These are phyloP conservation scores for Neosilurus mollespiculum DNA, from an alignment of 2,797 vertebrate genomes.

Conservation along the genomic window DNA sequence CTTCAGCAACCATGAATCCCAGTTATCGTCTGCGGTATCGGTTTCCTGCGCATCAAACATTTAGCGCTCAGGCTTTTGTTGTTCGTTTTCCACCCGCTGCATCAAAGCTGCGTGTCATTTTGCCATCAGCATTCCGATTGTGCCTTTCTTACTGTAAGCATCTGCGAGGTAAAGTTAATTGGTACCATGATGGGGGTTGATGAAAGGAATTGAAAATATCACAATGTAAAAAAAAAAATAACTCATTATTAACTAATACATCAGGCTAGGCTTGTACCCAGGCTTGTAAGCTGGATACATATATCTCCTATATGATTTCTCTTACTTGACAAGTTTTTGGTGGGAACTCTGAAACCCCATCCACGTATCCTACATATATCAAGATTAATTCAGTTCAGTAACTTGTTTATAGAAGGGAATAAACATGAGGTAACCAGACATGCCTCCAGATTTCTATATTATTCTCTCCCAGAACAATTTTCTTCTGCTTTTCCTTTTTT, in stretches of 20 bases:
- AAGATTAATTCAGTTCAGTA: no score
- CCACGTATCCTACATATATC: no score
- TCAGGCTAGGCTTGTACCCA: not conserved
- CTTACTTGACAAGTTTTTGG: no score
- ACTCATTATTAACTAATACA: not conserved
- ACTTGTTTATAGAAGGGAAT: no score
- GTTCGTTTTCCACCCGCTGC: conserved; percentile 49
- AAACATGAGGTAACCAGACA: no score
- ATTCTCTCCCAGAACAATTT: no score
- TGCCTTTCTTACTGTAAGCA: not conserved
- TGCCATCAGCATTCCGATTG: conserved; percentile 36
- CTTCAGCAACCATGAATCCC: conserved; percentile 53
- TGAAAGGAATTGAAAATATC: conserved; percentile 21
- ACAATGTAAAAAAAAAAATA: not conserved
- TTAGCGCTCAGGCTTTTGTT: conserved; percentile 55
- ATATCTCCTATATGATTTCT: no score
- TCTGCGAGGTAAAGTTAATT: conserved; percentile 8
- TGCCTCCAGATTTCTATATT: no score
- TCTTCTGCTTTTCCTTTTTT: no score
- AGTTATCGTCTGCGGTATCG: conserved; percentile 59
- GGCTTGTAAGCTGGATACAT: not conserved
- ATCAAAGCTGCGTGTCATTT: conserved; percentile 46
- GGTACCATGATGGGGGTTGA: not conserved
- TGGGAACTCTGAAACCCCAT: no score
- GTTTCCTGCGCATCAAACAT: conserved; percentile 60